Base-by-base conservation (phyloP, 2,888 invertebrate species). In the Noctua janthina region DNA sequence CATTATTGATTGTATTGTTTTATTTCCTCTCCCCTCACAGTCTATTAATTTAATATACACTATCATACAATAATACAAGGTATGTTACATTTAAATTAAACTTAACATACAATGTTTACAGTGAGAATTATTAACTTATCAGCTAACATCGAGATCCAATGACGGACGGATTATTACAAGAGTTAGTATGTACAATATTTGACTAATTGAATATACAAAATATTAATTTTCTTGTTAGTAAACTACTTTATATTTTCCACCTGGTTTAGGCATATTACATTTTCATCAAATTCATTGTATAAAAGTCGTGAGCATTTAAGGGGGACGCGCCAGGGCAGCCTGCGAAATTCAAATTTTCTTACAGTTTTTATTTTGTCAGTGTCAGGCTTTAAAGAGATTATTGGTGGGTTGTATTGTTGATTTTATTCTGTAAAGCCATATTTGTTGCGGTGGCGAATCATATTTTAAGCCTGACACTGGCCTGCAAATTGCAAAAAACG, bases 41-140 rank as follows among this genome's bases (percentile, higher is more conserved):
- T 90, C 88, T 82, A 88, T 88, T 88, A 87, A 79, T 92, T 92
- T 91, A 93, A 92, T 93, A 91, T 94, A 95, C 94, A 95, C 83
- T 93, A 92, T 93, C 89, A 92, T 95, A 95, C 94, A 95, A 93
- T 91, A 92, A 90, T 93, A 93, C 93, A 86, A 89, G 82, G 87
- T 92, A 91, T 90, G 89, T 85, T 87, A 91, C 88, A 90, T 87
- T 91, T 90, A 90, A 86, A 86, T 83, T 85, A 85, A 83, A 82
- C 80, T 88, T 84, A 86, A 83, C 77, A 80, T 90, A 88, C 84
- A 81, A 68, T 76, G 84, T 86, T 83, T 89, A 87, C 80, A 84
- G 68, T 83, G 85, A 80, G n/a, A 84, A 67, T 77, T 69, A 79
- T 69, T 72, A 74, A 29, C 66, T 69, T 85, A 89, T 29, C 56